phyloP scores from a whole-genome alignment of 2,113 vertebrate species.

The Psammodynastes pulverulentus region DNA sequence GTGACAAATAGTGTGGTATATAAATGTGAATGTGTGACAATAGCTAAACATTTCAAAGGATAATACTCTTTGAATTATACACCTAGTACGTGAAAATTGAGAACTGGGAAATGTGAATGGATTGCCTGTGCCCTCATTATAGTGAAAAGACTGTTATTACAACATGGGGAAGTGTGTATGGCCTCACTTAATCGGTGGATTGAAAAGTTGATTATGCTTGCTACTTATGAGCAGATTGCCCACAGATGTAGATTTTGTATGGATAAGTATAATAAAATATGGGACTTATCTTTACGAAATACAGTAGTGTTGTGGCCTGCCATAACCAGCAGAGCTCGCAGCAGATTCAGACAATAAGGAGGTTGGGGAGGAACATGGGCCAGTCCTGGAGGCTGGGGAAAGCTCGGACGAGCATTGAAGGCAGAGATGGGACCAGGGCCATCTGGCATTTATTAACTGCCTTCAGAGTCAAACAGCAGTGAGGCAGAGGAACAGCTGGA shows the following conservation, averaged over 20 bases:
- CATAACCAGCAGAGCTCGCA: no score
- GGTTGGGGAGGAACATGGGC: no score
- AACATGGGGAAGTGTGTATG: background rate
- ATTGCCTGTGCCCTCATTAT: background rate
- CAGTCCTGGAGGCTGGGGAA: no score
- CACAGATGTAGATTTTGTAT: background rate
- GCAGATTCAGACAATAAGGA: no score
- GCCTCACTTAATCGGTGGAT: background rate
- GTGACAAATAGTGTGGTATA: background rate
- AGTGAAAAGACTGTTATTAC: background rate
- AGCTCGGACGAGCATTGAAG: no score
- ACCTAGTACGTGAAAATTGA: background rate
- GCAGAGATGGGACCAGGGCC: no score
- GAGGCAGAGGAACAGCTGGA: no score
- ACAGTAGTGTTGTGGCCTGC: no score
- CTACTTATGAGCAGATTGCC: background rate
- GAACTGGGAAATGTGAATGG: background rate
- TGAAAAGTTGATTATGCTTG: background rate
- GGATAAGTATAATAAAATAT: background rate
- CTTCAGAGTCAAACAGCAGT: no score
- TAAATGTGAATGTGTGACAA: background rate
- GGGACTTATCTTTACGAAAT: background rate
- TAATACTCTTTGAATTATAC: background rate
- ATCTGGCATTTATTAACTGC: no score
- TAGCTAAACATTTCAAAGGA: background rate